Evolutionary conservation across 2,113 vertebrate genomes (phyloP), one percentile per base, ranked within the genome.

Genomic region (Nycticorax nycticorax): DNA sequence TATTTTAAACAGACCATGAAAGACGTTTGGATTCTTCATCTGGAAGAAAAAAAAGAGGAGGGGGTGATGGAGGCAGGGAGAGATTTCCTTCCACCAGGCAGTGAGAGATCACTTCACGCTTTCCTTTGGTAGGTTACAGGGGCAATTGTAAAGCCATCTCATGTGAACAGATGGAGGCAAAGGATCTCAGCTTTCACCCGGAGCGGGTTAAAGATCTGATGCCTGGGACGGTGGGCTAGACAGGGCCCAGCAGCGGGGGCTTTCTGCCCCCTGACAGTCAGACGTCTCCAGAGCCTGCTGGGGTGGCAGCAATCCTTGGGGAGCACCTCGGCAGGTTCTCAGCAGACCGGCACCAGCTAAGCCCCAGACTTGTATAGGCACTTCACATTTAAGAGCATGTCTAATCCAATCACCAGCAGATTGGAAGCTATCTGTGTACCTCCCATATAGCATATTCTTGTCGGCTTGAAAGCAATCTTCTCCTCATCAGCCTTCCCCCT

Each of bases 341-440:
- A 97, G 96, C 94, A 96, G 89, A 89, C 79, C 67, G 89, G 97
- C 97, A 98, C 96, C 97, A 91, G 92, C 94, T 91, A 90, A 89
- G 92, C 89, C 95, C 97, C 96, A 96, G 96, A 95, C 96, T 92
- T 92, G 96, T 97, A 96, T 97, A 97, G 97, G 97, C 97, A 96
- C 98, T 97, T 97, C 93, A 96, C 97, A 97, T 97, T 96, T 98
- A 97, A 98, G 97, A 98, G 98, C 98, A 98, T 98, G 97, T 97
- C 98, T 98, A 98, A 99, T 98, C 98, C 98, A 96, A 98, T 98
- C 98, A 98, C 88, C 2, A 53, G 95, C 96, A 97, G 97, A 98
- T 97, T 98, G 97, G 97, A 97, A 97, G 94, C 97, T 98, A 97
- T 97, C 98, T 93, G 93, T 97, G 96, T 98, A 97, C 98, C 98